Evolutionary conservation across 2,113 vertebrate genomes (phyloP).

Genomic region (Indicator maculatus): DNA sequence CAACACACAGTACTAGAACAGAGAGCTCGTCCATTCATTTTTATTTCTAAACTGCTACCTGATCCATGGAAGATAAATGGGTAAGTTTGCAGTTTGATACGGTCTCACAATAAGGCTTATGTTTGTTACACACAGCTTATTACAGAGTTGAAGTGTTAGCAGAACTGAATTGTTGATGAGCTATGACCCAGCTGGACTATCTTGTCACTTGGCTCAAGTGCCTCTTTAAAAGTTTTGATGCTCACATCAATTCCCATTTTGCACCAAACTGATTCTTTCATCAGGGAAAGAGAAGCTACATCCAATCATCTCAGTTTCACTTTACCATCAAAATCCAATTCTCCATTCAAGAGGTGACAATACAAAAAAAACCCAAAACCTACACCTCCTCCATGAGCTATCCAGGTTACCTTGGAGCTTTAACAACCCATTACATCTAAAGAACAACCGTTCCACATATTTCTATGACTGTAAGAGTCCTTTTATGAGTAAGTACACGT

Average conservation of each 20-base stretch:
- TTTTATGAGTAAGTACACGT: neutral
- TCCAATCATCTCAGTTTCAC: neutral
- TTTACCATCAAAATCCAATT: neutral
- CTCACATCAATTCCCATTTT: neutral
- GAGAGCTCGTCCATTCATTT: neutral
- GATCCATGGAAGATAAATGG: neutral
- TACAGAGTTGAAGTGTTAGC: constrained; percentile 3
- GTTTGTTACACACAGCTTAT: constrained; percentile 29
- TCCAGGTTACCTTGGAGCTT: neutral
- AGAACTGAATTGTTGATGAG: constrained; percentile 41
- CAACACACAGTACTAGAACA: neutral
- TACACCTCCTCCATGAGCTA: neutral
- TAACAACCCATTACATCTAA: neutral
- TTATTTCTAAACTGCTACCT: neutral
- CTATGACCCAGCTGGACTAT: constrained; percentile 41
- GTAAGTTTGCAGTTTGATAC: neutral
- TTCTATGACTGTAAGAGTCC: neutral
- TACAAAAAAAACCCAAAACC: neutral
- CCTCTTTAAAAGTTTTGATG: constrained; percentile 42
- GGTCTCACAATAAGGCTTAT: neutral
- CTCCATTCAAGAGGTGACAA: neutral
- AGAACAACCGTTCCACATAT: neutral
- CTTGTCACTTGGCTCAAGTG: constrained; percentile 41
- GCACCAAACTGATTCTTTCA: neutral
- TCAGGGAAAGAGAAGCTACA: neutral